Evolutionary conservation across 2,113 vertebrate species (phyloP).

Genomic region (Aegithalos caudatus): DNA sequence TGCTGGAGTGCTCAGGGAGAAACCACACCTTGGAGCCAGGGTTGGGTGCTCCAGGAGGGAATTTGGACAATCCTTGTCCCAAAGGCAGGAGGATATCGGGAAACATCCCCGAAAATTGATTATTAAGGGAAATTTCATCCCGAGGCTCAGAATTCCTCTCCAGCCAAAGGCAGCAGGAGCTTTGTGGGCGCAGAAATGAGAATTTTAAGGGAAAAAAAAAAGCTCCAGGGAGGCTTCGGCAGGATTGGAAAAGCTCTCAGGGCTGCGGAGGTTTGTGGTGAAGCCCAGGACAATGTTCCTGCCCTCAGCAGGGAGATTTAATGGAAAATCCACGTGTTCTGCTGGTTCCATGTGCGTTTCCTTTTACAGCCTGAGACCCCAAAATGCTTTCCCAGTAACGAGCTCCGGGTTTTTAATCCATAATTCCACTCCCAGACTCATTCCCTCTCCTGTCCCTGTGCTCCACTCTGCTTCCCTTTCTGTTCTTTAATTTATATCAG

Average conservation of each 20-base stretch:
- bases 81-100: neutral
- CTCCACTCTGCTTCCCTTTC: neutral
- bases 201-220: neutral
- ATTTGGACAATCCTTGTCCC: accelerated
- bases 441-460: accelerated
- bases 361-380: neutral
- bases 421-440: accelerated
- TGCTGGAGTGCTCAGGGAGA: neutral
- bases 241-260: neutral
- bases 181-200: neutral
- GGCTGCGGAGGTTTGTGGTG: accelerated
- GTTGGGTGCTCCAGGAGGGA: neutral
- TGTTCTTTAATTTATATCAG: accelerated
- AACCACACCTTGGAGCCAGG: accelerated
- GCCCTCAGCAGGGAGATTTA: neutral
- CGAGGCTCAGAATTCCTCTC: neutral
- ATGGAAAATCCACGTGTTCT: accelerated
- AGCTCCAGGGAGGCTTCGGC: neutral
- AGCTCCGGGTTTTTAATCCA: neutral
- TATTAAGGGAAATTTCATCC: accelerated
- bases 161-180: neutral
- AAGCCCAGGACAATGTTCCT: neutral
- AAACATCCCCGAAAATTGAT: neutral
- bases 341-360: neutral
- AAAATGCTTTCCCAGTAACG: accelerated